Evolutionary conservation across 2,888 invertebrate genomes (phyloP).

Genomic region (Leuctra nigra): DNA sequence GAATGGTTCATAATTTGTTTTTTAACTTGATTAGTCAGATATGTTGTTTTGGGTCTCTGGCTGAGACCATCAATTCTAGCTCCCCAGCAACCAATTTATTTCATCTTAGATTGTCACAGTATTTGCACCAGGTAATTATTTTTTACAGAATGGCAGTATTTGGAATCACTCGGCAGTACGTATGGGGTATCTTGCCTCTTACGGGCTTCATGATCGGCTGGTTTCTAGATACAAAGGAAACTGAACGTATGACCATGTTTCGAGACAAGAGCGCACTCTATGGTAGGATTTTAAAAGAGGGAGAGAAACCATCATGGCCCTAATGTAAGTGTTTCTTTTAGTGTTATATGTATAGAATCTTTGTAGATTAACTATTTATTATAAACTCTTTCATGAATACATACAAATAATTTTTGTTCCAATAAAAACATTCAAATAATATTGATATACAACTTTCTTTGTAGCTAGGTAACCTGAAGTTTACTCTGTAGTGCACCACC

Average conservation of each 20-base stretch:
- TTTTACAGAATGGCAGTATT: conserved; percentile 44
- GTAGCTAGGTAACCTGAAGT: too few species aligned
- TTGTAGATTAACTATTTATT: background rate
- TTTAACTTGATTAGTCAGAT: too few species aligned
- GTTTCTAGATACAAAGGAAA: conserved; percentile 61
- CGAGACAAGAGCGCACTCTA: conserved; percentile 76
- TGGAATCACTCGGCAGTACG: conserved; percentile 49
- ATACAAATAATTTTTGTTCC: background rate
- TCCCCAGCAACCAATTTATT: too few species aligned
- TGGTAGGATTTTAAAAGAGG: conserved; percentile 56
- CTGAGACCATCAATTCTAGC: too few species aligned
- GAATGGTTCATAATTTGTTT: too few species aligned
- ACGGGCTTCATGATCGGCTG: conserved; percentile 54
- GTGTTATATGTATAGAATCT: background rate
- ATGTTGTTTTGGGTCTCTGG: too few species aligned
- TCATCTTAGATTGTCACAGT: too few species aligned
- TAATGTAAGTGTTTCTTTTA: conserved; percentile 30
- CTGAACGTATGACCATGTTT: conserved; percentile 61
- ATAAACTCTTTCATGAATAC: background rate
- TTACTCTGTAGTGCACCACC: too few species aligned
- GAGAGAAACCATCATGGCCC: conserved; percentile 69
- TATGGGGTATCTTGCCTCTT: conserved; percentile 48
- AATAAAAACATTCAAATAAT: background rate
- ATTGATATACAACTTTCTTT: too few species aligned
- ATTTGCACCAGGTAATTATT: background rate